Evolutionary conservation across 2,113 vertebrate species (phyloP), one percentile per base, ranked within the genome.

Genomic region (Choloepus hoffmanni): DNA sequence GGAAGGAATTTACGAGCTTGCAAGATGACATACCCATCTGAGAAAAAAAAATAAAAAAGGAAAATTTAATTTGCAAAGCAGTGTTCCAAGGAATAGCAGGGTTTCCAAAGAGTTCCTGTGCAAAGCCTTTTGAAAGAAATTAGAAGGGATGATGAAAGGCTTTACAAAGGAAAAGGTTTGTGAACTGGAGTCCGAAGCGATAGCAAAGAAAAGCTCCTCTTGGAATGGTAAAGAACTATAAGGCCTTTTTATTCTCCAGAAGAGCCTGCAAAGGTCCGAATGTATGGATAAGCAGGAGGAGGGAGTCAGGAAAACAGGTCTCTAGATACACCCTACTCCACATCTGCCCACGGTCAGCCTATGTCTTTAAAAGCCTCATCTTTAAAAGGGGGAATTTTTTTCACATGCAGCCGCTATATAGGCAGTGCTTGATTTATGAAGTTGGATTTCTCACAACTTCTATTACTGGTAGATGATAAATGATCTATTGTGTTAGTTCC

Each of bases 51-150:
- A 48, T 92, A 63, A 85, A 19, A 50, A 73, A 82, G 43, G 73
- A 70, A 83, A 74, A 87, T 85, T 94, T 92, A 50, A 89, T 96
- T 96, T 92, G 48, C 73, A 72, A 87, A 73, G 48, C 10, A n/a
- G 24, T 43, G 7, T 93, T 91, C 79, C 60, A 73, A 81, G 76
- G 24, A 79, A 85, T 86, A 45, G 33, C 58, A 43, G 0, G 40
- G 24, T 36, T 94, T 95, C 70, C 87, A 65, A 84, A 79, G 60
- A 90, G 30, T 89, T 92, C 55, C 33, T 53, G 13, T 28, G 26
- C 19, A 43, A 94, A 92, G 4, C 2, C 12, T 62, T 93, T 86
- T 92, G 30, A 70, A n/a, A 95, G 30, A 26, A 95, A 74, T 82
- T 77, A 53, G 30, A 78, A 94, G 30, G 8, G 45, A 87, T 40